A percentile compares a stretch with the other conserved stretches of the same genome.
Conservation (phyloP, 92 coral and sea anemone species). For the Paragorgia papillata region DNA sequence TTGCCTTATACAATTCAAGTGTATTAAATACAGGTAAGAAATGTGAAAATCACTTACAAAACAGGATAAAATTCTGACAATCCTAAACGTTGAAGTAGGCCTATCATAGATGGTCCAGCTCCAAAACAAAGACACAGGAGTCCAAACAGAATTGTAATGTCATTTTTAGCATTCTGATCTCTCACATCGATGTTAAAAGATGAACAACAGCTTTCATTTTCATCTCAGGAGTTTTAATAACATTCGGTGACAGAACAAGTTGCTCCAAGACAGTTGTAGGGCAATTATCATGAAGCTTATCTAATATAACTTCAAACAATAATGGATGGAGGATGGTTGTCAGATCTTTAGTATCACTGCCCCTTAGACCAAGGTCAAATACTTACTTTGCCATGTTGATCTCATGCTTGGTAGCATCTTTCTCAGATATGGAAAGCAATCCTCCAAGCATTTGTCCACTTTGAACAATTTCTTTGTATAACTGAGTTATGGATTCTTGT, state of each 20-base stretch:
- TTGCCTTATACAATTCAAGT: no score
- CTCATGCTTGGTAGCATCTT: neutral
- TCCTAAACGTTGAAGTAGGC: neutral
- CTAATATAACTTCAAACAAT: slow-evolving; percentile 31
- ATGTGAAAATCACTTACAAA: neutral
- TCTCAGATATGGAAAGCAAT: neutral
- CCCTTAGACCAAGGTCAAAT: slow-evolving; percentile 41
- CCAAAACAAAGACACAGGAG: slow-evolving; percentile 49
- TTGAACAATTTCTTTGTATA: slow-evolving; percentile 3
- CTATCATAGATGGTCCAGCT: slow-evolving; percentile 41
- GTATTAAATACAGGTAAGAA: no score
- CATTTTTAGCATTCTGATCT: no score
- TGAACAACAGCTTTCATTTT: slow-evolving; percentile 53
- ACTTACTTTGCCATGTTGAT: slow-evolving; percentile 14
- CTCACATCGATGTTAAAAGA: slow-evolving; percentile 45
- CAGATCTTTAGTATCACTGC: slow-evolving; percentile 34
- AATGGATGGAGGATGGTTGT: slow-evolving; percentile 33
- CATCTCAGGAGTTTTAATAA: slow-evolving; percentile 9
- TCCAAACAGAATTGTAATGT: slow-evolving; percentile 52
- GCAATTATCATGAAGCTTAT: slow-evolving; percentile 22
- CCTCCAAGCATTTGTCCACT: slow-evolving; percentile 11
- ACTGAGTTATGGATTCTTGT: no score
- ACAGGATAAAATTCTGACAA: slow-evolving; percentile 7
- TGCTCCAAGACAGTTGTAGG: slow-evolving; percentile 32
- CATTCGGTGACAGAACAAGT: no score